Percentiles rank a stretch among this genome's conserved stretches.
Evolutionary conservation across 2,113 vertebrate genomes (phyloP).

Genomic region (Ibidorhyncha struthersii): DNA sequence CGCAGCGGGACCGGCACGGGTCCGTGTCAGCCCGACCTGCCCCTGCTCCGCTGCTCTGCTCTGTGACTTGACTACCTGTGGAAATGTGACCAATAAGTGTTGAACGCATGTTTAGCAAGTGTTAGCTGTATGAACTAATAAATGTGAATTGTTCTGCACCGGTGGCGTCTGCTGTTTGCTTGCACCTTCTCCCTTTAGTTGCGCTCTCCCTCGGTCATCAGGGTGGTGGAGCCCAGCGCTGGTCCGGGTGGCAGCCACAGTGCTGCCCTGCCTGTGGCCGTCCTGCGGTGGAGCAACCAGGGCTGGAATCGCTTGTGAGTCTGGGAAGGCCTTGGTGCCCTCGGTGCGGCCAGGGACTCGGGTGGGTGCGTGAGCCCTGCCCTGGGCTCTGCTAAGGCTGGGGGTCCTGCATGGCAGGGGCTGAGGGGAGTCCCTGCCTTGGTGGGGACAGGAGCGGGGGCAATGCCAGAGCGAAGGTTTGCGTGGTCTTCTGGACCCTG

Average conservation of each 20-base stretch:
- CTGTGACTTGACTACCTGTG: slow-evolving; percentile 97
- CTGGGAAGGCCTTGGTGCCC: background rate
- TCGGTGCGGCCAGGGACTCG: background rate
- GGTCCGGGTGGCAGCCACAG: background rate
- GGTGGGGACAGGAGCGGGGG: fast-evolving
- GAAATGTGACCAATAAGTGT: slow-evolving; percentile 97
- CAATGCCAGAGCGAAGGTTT: no score
- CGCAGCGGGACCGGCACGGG: background rate
- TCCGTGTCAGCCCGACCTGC: background rate
- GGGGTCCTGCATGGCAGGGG: background rate
- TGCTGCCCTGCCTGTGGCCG: background rate
- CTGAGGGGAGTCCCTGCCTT: background rate
- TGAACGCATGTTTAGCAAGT: slow-evolving; percentile 97
- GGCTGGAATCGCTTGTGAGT: background rate
- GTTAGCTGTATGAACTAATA: slow-evolving; percentile 98
- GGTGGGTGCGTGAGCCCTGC: fast-evolving
- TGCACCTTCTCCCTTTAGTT: background rate
- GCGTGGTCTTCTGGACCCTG: background rate
- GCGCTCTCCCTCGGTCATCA: fast-evolving
- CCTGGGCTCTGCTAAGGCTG: background rate
- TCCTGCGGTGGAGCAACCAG: background rate
- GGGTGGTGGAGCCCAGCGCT: background rate
- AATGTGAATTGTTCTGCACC: slow-evolving; percentile 96
- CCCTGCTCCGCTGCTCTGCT: slow-evolving; percentile 72
- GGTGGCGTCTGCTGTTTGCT: background rate